Evolutionary conservation across 2,797 vertebrate genomes (phyloP).

Genomic region (Coreius guichenoti): DNA sequence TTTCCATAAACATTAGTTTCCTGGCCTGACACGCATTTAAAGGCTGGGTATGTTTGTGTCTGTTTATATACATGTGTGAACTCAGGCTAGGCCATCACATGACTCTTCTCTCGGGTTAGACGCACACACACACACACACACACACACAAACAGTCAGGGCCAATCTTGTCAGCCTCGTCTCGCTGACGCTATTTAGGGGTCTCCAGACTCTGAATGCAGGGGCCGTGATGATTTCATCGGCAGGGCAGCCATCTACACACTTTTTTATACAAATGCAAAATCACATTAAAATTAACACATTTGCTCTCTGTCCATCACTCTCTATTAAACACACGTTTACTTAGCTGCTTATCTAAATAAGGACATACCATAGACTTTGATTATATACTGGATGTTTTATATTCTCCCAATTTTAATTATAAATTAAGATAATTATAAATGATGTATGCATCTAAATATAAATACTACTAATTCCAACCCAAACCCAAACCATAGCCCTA

Average conservation of each 20-base stretch:
- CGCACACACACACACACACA: conserved; percentile 68
- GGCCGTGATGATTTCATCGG: conserved; percentile 79
- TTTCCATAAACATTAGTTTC: conserved; percentile 3
- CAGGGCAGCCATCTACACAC: conserved; percentile 65
- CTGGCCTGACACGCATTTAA: conserved; percentile 33
- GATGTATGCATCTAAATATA: background rate
- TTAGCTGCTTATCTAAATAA: background rate
- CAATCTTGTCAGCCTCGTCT: conserved; percentile 80
- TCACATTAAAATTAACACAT: background rate
- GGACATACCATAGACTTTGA: background rate
- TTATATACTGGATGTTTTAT: background rate
- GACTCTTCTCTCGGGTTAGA: conserved; percentile 71
- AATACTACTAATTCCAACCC: background rate
- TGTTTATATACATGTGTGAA: conserved; percentile 32
- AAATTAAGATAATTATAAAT: background rate
- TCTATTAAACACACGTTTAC: background rate
- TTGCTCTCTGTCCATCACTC: background rate
- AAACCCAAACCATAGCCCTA: background rate
- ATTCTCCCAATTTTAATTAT: background rate
- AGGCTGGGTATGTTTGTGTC: conserved; percentile 56
- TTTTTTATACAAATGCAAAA: conserved; percentile 6
- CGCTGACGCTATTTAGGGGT: conserved; percentile 77
- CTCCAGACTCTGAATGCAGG: conserved; percentile 77
- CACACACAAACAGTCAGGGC: conserved; percentile 75
- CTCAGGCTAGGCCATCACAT: conserved; percentile 53